phyloP scores from a whole-genome alignment of 2,797 vertebrate species.

The Xenops minutus region DNA sequence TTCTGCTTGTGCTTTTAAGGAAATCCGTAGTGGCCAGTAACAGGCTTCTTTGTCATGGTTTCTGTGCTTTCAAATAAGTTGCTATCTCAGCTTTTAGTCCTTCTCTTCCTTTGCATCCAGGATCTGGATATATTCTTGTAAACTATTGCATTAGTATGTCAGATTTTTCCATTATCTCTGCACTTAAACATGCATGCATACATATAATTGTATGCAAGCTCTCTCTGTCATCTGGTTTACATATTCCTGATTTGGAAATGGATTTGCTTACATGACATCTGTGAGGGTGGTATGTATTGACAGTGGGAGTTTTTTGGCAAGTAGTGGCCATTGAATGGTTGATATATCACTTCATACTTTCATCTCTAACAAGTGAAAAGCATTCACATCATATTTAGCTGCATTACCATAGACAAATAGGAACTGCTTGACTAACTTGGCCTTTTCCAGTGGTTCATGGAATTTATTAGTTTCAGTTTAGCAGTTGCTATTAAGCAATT shows the following conservation, averaged over 20 bases:
- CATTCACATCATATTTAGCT: not conserved
- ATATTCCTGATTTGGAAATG: not conserved
- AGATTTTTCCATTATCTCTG: not conserved
- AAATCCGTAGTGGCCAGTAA: not conserved
- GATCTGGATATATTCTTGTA: not conserved
- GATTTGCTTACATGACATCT: not conserved
- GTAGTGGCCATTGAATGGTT: not conserved
- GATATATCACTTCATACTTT: not conserved
- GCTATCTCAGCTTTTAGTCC: not conserved
- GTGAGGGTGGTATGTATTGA: fast-evolving
- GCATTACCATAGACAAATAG: not conserved
- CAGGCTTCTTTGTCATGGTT: not conserved
- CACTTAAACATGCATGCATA: fast-evolving
- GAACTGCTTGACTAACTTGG: not conserved
- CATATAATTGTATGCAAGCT: fast-evolving
- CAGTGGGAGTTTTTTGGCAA: not conserved
- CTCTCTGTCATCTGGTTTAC: fast-evolving
- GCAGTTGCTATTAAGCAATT: not conserved
- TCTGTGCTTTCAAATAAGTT: not conserved
- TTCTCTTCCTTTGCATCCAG: not conserved
- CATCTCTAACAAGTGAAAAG: not conserved
- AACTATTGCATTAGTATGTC: not conserved
- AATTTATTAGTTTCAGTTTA: not conserved
- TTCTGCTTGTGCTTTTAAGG: not conserved
- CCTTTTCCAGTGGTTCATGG: not conserved